phyloP scores from a whole-genome alignment of 2,888 invertebrate species.

The Sussaba pulchella region DNA sequence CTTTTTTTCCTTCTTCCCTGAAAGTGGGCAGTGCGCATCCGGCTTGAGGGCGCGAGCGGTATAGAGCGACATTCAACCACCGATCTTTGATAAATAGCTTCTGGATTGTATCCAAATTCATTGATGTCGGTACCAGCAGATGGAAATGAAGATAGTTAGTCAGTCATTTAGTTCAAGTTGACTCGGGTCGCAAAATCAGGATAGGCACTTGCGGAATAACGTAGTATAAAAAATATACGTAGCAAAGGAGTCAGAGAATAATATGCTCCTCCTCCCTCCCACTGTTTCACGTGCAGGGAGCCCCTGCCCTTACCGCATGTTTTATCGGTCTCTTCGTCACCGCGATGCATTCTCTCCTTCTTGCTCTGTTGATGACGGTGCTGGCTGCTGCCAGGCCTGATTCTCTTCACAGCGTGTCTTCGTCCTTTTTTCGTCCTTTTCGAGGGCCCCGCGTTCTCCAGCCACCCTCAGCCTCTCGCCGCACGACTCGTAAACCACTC shows the following conservation, averaged over 20 bases:
- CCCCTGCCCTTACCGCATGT: constrained; percentile 41
- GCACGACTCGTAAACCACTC: constrained; percentile 68
- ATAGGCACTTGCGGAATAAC: neutral
- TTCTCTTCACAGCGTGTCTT: constrained; percentile 47
- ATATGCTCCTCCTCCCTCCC: constrained; percentile 45
- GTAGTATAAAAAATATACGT: neutral
- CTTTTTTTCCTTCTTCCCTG: neutral
- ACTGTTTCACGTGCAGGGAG: constrained; percentile 38
- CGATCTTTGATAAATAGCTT: too few relatives aligned
- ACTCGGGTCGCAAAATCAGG: too few relatives aligned
- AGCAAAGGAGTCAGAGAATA: constrained; percentile 35
- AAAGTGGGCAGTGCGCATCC: constrained; percentile 12
- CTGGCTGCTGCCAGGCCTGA: constrained; percentile 29
- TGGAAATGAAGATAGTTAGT: too few relatives aligned
- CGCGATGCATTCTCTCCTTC: constrained; percentile 55
- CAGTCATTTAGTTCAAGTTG: too few relatives aligned
- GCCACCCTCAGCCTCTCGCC: constrained; percentile 55
- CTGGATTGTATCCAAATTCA: too few relatives aligned
- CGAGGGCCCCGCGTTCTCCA: constrained; percentile 70
- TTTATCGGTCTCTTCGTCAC: constrained; percentile 53
- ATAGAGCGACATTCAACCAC: neutral
- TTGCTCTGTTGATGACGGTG: constrained; percentile 54
- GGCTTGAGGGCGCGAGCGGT: neutral
- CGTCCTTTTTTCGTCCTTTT: constrained; percentile 74
- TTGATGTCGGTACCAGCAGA: too few relatives aligned